Percentiles rank a stretch among this genome's conserved stretches.
These are phyloP conservation scores for Isaurus tuberculatus DNA, from an alignment of 92 coral and sea anemone genomes.

Conservation along the genomic window DNA sequence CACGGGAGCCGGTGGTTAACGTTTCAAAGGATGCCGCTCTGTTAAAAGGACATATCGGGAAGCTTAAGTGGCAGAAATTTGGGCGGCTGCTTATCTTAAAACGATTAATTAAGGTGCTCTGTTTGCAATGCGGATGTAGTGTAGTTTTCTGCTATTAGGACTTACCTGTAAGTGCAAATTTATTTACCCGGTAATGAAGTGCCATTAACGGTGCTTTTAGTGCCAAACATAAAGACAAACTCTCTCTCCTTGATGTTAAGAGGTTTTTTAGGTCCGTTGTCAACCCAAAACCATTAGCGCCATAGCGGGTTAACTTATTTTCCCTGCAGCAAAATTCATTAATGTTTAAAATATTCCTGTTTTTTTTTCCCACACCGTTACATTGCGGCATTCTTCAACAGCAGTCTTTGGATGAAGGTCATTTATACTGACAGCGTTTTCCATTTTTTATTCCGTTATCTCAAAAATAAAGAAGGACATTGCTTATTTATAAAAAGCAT, in stretches of 20 bases:
- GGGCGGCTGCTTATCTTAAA: constrained; percentile 7
- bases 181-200: constrained; percentile 23
- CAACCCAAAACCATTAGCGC: neutral
- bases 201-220: constrained; percentile 35
- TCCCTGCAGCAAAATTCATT: neutral
- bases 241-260: neutral
- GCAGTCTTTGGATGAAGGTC: neutral
- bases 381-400: neutral
- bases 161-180: constrained; percentile 19
- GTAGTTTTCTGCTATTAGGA: constrained; percentile 3
- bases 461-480: neutral
- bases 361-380: neutral
- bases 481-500: neutral
- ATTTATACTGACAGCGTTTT: neutral
- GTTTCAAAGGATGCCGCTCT: neutral
- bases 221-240: neutral
- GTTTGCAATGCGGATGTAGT: constrained; percentile 25
- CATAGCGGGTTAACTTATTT: neutral
- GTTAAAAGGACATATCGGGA: neutral
- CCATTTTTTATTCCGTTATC: neutral
- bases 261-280: neutral
- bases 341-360: neutral
- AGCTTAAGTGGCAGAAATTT: constrained; percentile 7
- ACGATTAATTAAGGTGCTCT: neutral
- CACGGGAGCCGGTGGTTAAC: neutral